These are phyloP conservation scores for Ladona fulva DNA, from an alignment of 1,140 invertebrate genomes.

Conservation along the genomic window DNA sequence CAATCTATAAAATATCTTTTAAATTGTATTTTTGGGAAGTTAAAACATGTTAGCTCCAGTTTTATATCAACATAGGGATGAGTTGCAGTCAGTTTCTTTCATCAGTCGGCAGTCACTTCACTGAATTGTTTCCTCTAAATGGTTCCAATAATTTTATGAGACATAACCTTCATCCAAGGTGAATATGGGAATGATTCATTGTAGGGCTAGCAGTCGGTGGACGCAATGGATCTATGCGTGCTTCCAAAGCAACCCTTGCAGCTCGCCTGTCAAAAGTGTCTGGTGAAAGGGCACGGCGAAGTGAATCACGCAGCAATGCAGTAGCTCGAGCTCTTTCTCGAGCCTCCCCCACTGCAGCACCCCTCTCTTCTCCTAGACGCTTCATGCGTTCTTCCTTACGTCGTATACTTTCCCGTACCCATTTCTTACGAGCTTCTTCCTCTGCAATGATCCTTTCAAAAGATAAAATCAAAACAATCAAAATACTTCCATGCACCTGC, in stretches of 20 bases:
- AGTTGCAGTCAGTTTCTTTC: too few relatives aligned
- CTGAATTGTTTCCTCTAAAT: background rate
- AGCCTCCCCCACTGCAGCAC: slow-evolving; percentile 28
- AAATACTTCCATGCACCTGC: too few relatives aligned
- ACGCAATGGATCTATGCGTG: slow-evolving; percentile 22
- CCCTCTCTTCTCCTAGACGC: slow-evolving; percentile 27
- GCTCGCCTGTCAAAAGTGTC: slow-evolving; percentile 33
- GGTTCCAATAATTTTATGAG: background rate
- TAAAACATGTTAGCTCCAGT: too few relatives aligned
- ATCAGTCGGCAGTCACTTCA: too few relatives aligned
- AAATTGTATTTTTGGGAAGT: too few relatives aligned
- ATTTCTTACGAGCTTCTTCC: slow-evolving; percentile 20
- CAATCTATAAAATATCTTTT: too few relatives aligned
- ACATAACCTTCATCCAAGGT: slow-evolving; percentile 24
- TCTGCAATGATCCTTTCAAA: slow-evolving; percentile 20
- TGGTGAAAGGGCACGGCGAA: slow-evolving; percentile 28
- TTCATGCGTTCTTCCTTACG: slow-evolving; percentile 30
- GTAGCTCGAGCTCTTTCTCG: slow-evolving; percentile 29
- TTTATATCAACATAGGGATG: too few relatives aligned
- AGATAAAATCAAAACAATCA: too few relatives aligned
- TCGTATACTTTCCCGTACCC: slow-evolving; percentile 18
- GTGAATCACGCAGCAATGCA: slow-evolving; percentile 29
- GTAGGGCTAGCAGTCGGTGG: slow-evolving; percentile 26
- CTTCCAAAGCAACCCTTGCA: slow-evolving; percentile 25
- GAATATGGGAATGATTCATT: slow-evolving; percentile 28